These are phyloP conservation scores for Lasioglossum malachurum DNA, from an alignment of 2,888 invertebrate genomes.

Conservation along the genomic window DNA sequence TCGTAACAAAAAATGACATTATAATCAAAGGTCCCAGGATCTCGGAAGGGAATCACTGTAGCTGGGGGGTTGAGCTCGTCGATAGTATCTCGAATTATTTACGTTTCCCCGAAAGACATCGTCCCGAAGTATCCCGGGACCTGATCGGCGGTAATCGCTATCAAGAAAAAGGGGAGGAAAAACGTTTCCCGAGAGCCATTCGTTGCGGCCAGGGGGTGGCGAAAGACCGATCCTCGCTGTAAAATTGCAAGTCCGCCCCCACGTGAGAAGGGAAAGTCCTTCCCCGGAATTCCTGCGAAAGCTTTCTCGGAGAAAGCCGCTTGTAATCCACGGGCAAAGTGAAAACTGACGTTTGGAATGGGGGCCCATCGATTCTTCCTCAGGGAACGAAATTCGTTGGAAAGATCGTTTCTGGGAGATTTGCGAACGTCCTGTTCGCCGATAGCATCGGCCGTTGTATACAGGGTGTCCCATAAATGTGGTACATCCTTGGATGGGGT, in stretches of 20 bases:
- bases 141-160: slow-evolving; percentile 27
- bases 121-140: not conserved
- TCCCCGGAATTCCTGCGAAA: slow-evolving; percentile 45
- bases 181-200: slow-evolving; percentile 38
- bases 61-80: not conserved
- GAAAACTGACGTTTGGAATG: slow-evolving; percentile 73
- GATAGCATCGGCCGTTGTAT: slow-evolving; percentile 47
- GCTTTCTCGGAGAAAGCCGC: slow-evolving; percentile 52
- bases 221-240: slow-evolving; percentile 22
- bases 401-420: slow-evolving; percentile 59
- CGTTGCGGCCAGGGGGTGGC: slow-evolving; percentile 27
- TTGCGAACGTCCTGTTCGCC: slow-evolving; percentile 37
- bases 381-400: slow-evolving; percentile 59
- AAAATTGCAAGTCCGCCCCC: slow-evolving; percentile 31
- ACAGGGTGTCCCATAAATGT: not conserved
- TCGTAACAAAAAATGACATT: not conserved
- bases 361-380: slow-evolving; percentile 54
- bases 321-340: slow-evolving; percentile 73
- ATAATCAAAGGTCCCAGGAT: not conserved
- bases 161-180: not conserved
- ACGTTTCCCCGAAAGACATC: slow-evolving; percentile 1
- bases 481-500: no score
- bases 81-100: slow-evolving; percentile 44
- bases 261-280: slow-evolving; percentile 20
- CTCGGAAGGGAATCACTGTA: not conserved